A percentile compares a stretch with the other conserved stretches of the same genome.
Conservation (phyloP, 2,888 invertebrate genomes). For the Campaea margaritaria region DNA sequence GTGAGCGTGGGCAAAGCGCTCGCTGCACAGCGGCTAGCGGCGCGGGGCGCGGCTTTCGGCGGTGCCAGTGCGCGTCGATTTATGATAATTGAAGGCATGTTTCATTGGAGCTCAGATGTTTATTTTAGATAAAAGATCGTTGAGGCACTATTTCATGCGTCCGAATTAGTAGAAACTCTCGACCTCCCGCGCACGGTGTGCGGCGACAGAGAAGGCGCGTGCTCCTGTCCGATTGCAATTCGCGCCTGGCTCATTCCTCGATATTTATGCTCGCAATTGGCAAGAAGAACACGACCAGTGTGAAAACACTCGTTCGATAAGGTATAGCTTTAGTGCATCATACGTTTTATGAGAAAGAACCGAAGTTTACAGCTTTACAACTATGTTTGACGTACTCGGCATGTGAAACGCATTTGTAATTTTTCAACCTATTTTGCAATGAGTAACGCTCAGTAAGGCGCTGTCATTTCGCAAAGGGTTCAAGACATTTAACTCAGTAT, state of each 20-base stretch:
- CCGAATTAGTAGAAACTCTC: conserved; percentile 76
- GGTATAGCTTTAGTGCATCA: conserved; percentile 52
- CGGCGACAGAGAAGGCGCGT: conserved; percentile 50
- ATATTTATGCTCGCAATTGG: conserved; percentile 70
- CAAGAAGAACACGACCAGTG: conserved; percentile 67
- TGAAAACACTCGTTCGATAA: conserved; percentile 69
- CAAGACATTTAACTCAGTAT: conserved; percentile 59
- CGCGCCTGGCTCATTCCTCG: conserved; percentile 68
- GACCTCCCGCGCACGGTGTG: conserved; percentile 75
- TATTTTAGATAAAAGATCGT: conserved; percentile 82
- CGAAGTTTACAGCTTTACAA: conserved; percentile 9
- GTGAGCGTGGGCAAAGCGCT: conserved; percentile 49
- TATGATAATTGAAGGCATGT: conserved; percentile 85
- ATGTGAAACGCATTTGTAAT: conserved; percentile 38
- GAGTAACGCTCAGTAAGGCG: too few relatives aligned
- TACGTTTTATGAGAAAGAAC: conserved; percentile 50
- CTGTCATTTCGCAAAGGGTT: conserved; percentile 46
- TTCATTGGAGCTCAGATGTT: conserved; percentile 83
- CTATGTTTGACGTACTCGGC: too few relatives aligned
- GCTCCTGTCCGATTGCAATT: conserved; percentile 69
- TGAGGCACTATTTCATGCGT: conserved; percentile 82
- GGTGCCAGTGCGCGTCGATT: conserved; percentile 80
- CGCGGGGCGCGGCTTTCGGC: conserved; percentile 74
- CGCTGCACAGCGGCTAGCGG: conserved; percentile 53
- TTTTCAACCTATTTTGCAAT: conserved; percentile 32